Evolutionary conservation across 1,140 invertebrate species (phyloP), one percentile per base, ranked within the genome.

Genomic region (Calephelis virginiensis): DNA sequence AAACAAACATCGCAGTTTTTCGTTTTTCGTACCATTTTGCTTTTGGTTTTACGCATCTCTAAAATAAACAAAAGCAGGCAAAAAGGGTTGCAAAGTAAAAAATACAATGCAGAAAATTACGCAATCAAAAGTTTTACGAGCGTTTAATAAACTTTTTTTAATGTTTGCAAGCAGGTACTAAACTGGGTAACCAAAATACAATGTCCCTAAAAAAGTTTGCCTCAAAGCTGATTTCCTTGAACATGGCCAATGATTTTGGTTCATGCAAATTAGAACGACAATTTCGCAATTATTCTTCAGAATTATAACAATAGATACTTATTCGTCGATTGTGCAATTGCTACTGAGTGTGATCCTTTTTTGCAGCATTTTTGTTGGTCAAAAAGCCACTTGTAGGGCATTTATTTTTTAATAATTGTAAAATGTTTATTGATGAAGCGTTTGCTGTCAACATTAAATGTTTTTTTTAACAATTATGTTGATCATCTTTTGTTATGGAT

Each of bases 101-200:
- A 53, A 53, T 53, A 53, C 49, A 53, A 53, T 53, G 49, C 49
- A 53, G 49, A 53, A 53, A 53, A 53, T 53, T 53, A 53, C 49
- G 49, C 49, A 53, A 53, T 53, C 49, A 53, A 53, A 17, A 9
- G 17, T 53, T 53, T 53, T 53, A 53, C 49, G 49, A 53, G 14
- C 49, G 49, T 53, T 53, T 53, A 53, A 53, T 53, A 53, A 17
- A 13, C 13, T 28, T 53, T 49, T 53, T 53, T 53, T 10, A 53
- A 53, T 53, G 49, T 53, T 53, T 28, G 49, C 49, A 53, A 17
- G 14, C 49, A 53, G 49, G 49, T 53, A 53, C 49, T 13, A 8
- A 53, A 17, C 8, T 17, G 13, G 14, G 49, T 49, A 49, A 14
- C n/a, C 13, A 49, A 50, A 14, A 53, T 14, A 53, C 49, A 53